Evolutionary conservation across 2,888 invertebrate genomes (phyloP), one percentile per base, ranked within the genome.

Genomic region (Netelia virgata): DNA sequence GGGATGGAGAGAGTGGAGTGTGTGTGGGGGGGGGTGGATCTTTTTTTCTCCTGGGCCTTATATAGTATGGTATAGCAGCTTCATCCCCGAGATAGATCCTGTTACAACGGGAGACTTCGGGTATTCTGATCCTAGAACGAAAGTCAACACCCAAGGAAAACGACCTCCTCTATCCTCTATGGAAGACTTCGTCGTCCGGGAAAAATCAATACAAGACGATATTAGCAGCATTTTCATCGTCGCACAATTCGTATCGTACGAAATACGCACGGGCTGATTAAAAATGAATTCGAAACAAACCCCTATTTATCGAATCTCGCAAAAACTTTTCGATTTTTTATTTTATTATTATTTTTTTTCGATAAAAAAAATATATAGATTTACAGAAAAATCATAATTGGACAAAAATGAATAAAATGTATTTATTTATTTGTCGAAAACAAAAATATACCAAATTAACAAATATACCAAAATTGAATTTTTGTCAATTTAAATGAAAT

Each of bases 191-290:
- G 23, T 53, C 43, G 16, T 68, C 68, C 68, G 10, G 28, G 74
- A 73, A 77, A 84, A 81, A 84, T 84, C 81, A 77, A 84, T 84
- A 77, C 68, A 75, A 64, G 55, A 68, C 70, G n/a, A 64, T 64
- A 70, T 55, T 28, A 50, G 20, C 41, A 20, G 59, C 16, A 47
- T 61, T 61, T 43, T 41, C 55, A 72, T 59, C 59, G 14, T 41
- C 18, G 20, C 9, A 57, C 61, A 61, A 61, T 55, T 1, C 41
- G 20, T 28, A 20, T 28, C 59, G 16, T 14, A 3, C 14, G 50
- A 36, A 68, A 77, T 59, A 53, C 23, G n/a, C 61, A 18, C 20
- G 8, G 18, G 14, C 1, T 3, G 3, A 61, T 8, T 16, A 64
- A 43, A 64, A 16, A 64, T 64, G 1, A n/a, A 63, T 63, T 63